Conservation (phyloP, 2,113 vertebrate species). For the Corythaixoides concolor region DNA sequence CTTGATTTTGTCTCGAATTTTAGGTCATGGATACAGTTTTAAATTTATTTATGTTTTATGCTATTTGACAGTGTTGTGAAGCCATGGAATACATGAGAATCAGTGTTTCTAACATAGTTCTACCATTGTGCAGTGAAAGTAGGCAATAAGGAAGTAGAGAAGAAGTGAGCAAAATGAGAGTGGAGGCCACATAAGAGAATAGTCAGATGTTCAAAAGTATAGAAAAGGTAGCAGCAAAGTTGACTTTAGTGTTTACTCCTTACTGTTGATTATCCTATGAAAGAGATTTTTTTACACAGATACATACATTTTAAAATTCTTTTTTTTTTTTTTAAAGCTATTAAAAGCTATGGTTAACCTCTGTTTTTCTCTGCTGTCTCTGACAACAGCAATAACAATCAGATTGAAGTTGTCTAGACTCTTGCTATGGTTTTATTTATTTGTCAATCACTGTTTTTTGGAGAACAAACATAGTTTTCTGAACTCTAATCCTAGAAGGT, state of each 20-base stretch:
- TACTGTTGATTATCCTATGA: not conserved
- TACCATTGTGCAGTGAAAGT: not conserved
- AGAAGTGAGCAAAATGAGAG: not conserved
- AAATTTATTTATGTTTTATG: not conserved
- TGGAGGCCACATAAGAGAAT: not conserved
- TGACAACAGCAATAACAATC: not conserved
- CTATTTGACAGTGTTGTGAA: not conserved
- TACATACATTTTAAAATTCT: not conserved
- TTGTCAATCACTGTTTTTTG: not conserved
- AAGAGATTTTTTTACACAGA: too few relatives aligned
- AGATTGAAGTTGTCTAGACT: not conserved
- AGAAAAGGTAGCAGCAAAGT: not conserved
- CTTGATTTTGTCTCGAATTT: not conserved
- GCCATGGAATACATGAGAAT: not conserved
- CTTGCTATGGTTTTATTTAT: not conserved
- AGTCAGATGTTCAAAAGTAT: not conserved
- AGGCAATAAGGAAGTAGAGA: not conserved
- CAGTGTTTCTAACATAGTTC: not conserved
- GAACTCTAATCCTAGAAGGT: not conserved
- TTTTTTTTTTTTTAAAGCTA: not conserved
- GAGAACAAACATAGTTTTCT: not conserved
- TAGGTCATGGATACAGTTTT: not conserved
- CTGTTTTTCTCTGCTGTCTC: not conserved
- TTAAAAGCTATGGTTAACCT: not conserved
- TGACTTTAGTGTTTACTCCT: not conserved